Conservation (phyloP, 2,797 vertebrate species). For the Chiroxiphia lanceolata region DNA sequence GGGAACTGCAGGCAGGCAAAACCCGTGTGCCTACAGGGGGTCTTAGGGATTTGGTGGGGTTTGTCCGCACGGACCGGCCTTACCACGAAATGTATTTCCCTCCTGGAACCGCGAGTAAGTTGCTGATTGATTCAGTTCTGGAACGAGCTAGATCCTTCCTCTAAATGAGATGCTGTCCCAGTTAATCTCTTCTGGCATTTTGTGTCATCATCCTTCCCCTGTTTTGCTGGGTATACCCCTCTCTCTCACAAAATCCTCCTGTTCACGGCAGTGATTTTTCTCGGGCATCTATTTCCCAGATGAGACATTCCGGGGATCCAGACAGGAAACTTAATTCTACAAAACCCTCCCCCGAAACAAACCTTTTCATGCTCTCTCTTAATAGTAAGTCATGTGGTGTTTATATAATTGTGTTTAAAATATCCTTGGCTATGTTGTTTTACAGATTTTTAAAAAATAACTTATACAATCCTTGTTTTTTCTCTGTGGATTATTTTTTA, state of each 20-base stretch:
- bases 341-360: slow-evolving; percentile 13
- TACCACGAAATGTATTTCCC: background rate
- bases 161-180: background rate
- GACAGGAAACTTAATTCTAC: background rate
- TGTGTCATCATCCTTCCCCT: background rate
- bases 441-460: slow-evolving; percentile 66
- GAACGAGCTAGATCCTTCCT: background rate
- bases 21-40: background rate
- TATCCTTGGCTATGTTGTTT: slow-evolving; percentile 62
- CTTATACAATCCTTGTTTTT: slow-evolving; percentile 64
- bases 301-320: background rate
- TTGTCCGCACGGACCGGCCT: background rate
- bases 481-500: slow-evolving; percentile 55
- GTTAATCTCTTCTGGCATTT: background rate
- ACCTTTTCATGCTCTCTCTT: slow-evolving; percentile 11
- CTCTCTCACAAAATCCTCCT: background rate
- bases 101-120: background rate
- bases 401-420: slow-evolving; percentile 66
- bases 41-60: background rate
- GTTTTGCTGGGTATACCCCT: background rate
- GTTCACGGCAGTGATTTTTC: background rate
- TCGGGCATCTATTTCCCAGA: slow-evolving; percentile 24
- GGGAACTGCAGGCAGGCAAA: background rate
- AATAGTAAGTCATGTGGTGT: slow-evolving; percentile 24
- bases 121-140: background rate